These are phyloP conservation scores for Ochropleura leucogaster DNA, from an alignment of 2,888 invertebrate species.

Conservation along the genomic window DNA sequence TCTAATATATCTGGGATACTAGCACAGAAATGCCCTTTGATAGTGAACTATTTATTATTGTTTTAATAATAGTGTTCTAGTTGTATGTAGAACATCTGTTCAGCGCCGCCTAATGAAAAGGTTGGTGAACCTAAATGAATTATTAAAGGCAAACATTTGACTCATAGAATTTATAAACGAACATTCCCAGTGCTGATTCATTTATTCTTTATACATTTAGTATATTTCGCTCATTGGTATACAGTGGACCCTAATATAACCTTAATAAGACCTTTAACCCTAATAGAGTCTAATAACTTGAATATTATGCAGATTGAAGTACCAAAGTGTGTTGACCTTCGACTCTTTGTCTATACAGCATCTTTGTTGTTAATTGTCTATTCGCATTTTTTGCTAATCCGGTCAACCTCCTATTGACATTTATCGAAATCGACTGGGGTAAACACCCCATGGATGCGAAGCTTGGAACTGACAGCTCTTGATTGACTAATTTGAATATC, in stretches of 20 bases:
- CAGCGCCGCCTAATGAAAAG: constrained; percentile 6
- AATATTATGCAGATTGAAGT: constrained; percentile 7
- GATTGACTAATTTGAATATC: constrained; percentile 45
- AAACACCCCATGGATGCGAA: not conserved
- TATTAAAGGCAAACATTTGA: constrained; percentile 20
- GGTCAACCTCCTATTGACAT: constrained; percentile 15
- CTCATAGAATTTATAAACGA: constrained; percentile 10
- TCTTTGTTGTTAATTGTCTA: constrained; percentile 24
- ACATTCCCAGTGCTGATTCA: not conserved
- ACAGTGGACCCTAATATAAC: not conserved
- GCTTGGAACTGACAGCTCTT: constrained; percentile 39
- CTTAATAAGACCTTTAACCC: constrained; percentile 1
- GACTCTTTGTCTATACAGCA: constrained; percentile 1
- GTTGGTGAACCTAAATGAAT: constrained; percentile 34
- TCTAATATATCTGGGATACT: constrained; percentile 28
- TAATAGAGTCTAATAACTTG: constrained; percentile 15
- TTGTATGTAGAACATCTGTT: constrained; percentile 40
- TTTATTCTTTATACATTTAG: not conserved
- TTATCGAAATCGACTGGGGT: constrained; percentile 5
- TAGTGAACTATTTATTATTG: constrained; percentile 31
- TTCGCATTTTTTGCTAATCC: constrained; percentile 34
- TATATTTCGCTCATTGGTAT: not conserved
- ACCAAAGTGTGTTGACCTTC: constrained; percentile 10
- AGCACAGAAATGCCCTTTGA: constrained; percentile 45
- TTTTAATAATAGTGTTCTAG: constrained; percentile 31